Base-by-base conservation (phyloP, 2,797 vertebrate genomes). In the Acipenser transmontanus region DNA sequence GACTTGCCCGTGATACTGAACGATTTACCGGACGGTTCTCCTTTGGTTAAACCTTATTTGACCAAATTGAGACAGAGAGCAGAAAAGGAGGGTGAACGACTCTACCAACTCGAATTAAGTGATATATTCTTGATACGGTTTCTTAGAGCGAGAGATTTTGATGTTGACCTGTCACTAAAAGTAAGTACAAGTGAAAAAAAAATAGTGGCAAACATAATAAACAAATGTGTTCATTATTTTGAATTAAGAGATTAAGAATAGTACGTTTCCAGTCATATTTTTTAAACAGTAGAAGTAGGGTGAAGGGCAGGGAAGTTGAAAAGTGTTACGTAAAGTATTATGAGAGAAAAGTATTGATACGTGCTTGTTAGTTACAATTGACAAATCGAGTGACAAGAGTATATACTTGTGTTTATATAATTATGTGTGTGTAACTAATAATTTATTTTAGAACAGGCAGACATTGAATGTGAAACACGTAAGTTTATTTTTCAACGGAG, bases 111-210 rank as follows among this genome's bases (percentile, higher is more conserved):
- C 64, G 77, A 76, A 0, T 82, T 94, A 67, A 72, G 85, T 1
- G 87, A 91, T 57, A 56, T 77, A 4, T 93, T 94, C 57, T 81
- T 98, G 47, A 56, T 95, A 70, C 85, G 81, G 68, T 98, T 98
- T 64, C 84, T 98, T 69, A 87, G 93, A 59, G 94, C 95, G 66
- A 83, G 96, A 17, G 94, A 97, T 74, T 94, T 96, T 77, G 84
- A 96, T 68, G 57, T 87, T 73, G 90, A 93, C 0, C 81, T 86
- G 50, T 84, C 93, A 0, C 87, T 93, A 76, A 89, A 90, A 92
- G 95, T 97, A 75, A 77, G 78, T 66, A 56, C 2, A 8, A 57
- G 48, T 13, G 11, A 17, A 17, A 17, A 17, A 17, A 9, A 20
- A 49, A 4, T 10, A 4, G 34, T 34, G 34, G 34, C 34, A 4